Evolutionary conservation across 2,888 invertebrate genomes (phyloP).

Genomic region (Tromatobia lineatoria): DNA sequence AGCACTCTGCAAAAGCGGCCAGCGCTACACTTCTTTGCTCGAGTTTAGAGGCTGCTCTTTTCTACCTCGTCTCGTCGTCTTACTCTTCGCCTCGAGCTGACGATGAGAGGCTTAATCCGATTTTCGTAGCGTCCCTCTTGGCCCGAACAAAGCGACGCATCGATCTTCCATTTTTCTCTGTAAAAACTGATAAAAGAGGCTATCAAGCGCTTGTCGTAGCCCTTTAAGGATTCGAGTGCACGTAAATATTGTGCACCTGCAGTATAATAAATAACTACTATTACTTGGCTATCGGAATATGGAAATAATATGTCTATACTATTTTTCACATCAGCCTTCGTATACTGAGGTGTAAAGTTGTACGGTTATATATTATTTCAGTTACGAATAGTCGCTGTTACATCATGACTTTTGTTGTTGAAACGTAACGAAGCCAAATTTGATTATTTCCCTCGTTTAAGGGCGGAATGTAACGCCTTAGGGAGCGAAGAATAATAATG

Average conservation of each 20-base stretch:
- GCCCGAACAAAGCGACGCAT: slow-evolving; percentile 20
- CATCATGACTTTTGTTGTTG: too few species aligned
- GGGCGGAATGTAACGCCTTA: too few species aligned
- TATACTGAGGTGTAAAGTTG: neutral
- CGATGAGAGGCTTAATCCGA: slow-evolving; percentile 56
- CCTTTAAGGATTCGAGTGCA: slow-evolving; percentile 15
- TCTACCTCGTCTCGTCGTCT: slow-evolving; percentile 35
- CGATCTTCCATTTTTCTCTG: slow-evolving; percentile 38
- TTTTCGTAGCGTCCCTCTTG: slow-evolving; percentile 43
- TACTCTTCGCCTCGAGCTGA: slow-evolving; percentile 36
- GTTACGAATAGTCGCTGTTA: slow-evolving; percentile 6
- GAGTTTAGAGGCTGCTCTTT: slow-evolving; percentile 16
- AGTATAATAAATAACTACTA: slow-evolving; percentile 10
- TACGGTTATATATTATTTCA: neutral
- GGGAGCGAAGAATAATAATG: too few species aligned
- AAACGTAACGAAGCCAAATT: too few species aligned
- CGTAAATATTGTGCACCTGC: slow-evolving; percentile 27
- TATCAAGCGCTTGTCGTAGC: slow-evolving; percentile 24
- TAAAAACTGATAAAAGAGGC: slow-evolving; percentile 38
- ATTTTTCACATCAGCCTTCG: neutral
- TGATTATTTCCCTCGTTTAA: too few species aligned
- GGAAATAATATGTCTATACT: slow-evolving; percentile 33
- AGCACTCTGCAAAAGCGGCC: slow-evolving; percentile 20
- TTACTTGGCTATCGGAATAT: slow-evolving; percentile 16
- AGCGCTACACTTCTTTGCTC: slow-evolving; percentile 24